Evolutionary conservation across 2,113 vertebrate species (phyloP).

Genomic region (Crotalus helleri): DNA sequence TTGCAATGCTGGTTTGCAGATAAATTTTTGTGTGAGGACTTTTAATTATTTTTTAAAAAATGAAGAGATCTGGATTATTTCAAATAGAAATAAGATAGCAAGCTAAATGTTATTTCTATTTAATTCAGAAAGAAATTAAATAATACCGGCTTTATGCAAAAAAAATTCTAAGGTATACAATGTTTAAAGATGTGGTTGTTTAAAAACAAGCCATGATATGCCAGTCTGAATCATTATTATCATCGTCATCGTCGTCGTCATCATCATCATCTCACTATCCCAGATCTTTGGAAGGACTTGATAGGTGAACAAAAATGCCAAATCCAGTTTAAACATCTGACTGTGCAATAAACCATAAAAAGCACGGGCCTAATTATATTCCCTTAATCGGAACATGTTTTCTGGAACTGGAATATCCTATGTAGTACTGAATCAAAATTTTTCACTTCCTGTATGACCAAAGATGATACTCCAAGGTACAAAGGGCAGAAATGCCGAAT

Average conservation of each 20-base stretch:
- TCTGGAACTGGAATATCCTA: too few relatives aligned
- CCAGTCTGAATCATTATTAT: neutral
- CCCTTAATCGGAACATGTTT: neutral
- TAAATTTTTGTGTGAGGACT: conserved; percentile 3
- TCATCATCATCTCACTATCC: too few relatives aligned
- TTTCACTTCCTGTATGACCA: neutral
- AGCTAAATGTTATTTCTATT: neutral
- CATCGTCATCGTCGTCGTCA: too few relatives aligned
- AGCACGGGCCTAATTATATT: neutral
- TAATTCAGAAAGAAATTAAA: neutral
- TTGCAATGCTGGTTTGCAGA: neutral
- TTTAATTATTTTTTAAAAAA: neutral
- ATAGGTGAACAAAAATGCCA: neutral
- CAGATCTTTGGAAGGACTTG: neutral
- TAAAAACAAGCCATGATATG: neutral
- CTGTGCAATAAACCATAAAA: neutral
- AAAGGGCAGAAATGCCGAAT: neutral
- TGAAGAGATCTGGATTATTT: neutral
- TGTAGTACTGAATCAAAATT: too few relatives aligned
- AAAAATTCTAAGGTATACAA: neutral
- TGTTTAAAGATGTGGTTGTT: neutral
- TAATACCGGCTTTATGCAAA: neutral
- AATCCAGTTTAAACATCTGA: neutral
- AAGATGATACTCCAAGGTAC: too few relatives aligned
- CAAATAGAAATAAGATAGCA: neutral